Evolutionary conservation across 2,888 invertebrate species (phyloP).

Genomic region (Poecilobothrus nobilitatus): DNA sequence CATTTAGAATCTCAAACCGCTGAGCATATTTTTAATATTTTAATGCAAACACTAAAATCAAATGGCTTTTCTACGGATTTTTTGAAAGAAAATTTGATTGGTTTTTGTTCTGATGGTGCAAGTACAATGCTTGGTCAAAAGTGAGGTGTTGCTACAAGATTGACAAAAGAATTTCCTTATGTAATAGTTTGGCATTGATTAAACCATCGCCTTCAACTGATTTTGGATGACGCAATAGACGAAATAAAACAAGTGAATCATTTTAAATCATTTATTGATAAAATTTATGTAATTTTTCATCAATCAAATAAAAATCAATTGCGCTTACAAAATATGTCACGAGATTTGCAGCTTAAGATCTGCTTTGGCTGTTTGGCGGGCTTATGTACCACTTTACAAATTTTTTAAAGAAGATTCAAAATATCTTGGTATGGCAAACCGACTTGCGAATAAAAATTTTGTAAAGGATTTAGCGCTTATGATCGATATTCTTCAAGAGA

Average conservation of each 20-base stretch:
- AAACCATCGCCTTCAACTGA: conserved; percentile 19
- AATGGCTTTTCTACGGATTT: conserved; percentile 2
- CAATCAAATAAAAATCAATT: conserved; percentile 7
- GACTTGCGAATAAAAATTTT: too few species aligned
- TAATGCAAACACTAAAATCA: background rate
- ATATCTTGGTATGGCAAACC: too few species aligned
- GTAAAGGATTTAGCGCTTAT: too few species aligned
- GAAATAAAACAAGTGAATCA: conserved; percentile 20
- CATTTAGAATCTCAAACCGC: background rate
- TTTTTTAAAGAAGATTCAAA: too few species aligned
- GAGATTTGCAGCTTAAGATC: too few species aligned
- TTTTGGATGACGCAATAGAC: conserved; percentile 20
- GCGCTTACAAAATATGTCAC: background rate
- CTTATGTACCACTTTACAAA: too few species aligned
- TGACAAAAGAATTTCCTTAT: background rate
- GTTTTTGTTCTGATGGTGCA: conserved; percentile 8
- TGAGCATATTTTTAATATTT: background rate
- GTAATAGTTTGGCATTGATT: conserved; percentile 14
- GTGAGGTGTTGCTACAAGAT: conserved; percentile 4
- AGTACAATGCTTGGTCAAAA: conserved; percentile 9
- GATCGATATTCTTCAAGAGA: too few species aligned
- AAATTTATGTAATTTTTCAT: conserved; percentile 14
- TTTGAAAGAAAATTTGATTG: conserved; percentile 9
- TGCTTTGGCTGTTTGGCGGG: too few species aligned
- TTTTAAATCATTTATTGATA: conserved; percentile 21